Evolutionary conservation across 2,113 vertebrate species (phyloP), one percentile per base, ranked within the genome.

Genomic region (Scolopax mira): DNA sequence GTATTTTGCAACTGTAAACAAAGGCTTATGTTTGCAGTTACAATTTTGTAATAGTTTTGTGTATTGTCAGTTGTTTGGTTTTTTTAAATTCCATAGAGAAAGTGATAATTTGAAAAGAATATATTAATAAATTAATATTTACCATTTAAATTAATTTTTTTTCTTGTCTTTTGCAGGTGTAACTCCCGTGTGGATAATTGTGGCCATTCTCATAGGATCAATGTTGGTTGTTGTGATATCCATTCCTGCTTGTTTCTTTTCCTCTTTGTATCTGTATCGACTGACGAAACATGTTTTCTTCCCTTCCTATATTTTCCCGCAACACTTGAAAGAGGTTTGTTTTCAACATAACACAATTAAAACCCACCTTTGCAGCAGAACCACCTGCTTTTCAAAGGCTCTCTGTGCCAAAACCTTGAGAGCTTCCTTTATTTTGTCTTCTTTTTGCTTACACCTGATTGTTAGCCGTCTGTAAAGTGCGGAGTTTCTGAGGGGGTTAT

Each of bases 281-380:
- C 75, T 95, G 70, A 91, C 37, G 52, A 98, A 66, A 88, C 52
- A 89, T 3, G 7, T 90, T 33, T 97, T 98, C 85, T 94, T 22
- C 77, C 97, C 96, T 16, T 77, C 97, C 1, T 97, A 96, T 54
- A 5, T 92, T 27, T 97, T 98, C 46, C 98, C 98, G 3, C 91
- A 98, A 24, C 98, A 98, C 95, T 88, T 98, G 90, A 98, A 97
- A 89, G 98, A 98, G 98, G 98, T 98, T 94, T 78, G 98, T 91
- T 61, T 64, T 55, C 89, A 86, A 14, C 44, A 35, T 51, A 27
- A 11, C 42, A 12, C 18, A 5, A 33, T 15, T 16, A 35, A 87
- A 75, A 75, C 83, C 25, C 18, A 11, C 31, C 3, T 74, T 85
- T 71, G 39, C 23, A 55, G 31, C 30, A 91, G 35, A 88, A 28